phyloP scores from a whole-genome alignment of 2,888 invertebrate genomes.

The Epsilonema sp. region DNA sequence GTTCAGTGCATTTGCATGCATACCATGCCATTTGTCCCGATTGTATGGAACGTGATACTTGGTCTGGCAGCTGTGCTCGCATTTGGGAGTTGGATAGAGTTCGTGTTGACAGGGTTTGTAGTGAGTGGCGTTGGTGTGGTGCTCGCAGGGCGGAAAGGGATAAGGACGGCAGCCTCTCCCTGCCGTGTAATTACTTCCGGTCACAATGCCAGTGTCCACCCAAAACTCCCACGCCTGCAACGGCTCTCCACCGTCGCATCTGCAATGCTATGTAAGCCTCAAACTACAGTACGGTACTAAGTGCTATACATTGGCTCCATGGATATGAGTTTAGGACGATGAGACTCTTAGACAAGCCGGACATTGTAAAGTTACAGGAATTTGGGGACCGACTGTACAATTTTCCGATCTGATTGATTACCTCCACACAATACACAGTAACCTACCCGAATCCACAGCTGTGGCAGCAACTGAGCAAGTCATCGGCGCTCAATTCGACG shows the following conservation, averaged over 20 bases:
- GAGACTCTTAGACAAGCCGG: too few species aligned
- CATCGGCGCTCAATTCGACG: constrained; percentile 34
- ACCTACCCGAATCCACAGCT: constrained; percentile 33
- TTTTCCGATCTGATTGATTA: too few species aligned
- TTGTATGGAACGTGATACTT: constrained; percentile 16
- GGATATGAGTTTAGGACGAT: too few species aligned
- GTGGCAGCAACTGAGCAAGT: constrained; percentile 34
- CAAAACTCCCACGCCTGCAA: constrained; percentile 69
- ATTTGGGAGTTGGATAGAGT: constrained; percentile 43
- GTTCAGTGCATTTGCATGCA: not conserved
- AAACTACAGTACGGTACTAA: too few species aligned
- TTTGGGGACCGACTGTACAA: too few species aligned
- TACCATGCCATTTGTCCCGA: not conserved
- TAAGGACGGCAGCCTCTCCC: constrained; percentile 61
- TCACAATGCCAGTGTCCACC: constrained; percentile 61
- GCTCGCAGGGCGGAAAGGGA: constrained; percentile 62
- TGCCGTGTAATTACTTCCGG: constrained; percentile 46
- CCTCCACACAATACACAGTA: too few species aligned
- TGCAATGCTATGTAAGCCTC: too few species aligned
- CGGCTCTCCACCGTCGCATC: constrained; percentile 63
- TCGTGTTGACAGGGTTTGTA: constrained; percentile 31
- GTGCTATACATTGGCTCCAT: too few species aligned
- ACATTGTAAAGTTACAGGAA: too few species aligned
- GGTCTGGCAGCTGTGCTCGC: constrained; percentile 45
- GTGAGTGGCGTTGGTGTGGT: constrained; percentile 56